Evolutionary conservation across 2,113 vertebrate species (phyloP), one percentile per base, ranked within the genome.

Genomic region (Glareola pratincola): DNA sequence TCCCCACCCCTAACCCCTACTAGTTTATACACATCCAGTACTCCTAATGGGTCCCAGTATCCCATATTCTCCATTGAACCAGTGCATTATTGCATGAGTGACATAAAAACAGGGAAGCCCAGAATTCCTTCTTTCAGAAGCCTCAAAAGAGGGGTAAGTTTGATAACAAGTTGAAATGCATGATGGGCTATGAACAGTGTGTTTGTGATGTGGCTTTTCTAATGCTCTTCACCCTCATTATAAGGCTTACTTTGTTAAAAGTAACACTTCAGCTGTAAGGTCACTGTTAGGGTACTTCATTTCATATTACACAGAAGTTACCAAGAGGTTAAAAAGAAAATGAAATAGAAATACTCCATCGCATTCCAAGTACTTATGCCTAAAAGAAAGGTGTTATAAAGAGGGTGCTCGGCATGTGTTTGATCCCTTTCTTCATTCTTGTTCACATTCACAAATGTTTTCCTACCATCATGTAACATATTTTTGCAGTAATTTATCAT

Each of bases 141-240:
- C 95, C 98, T 99, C 94, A 99, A 98, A 98, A 99, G 99, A 99
- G 99, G 98, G 99, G 99, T 99, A 99, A 99, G 99, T 98, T 98
- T 95, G 96, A 96, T 96, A 90, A 98, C 74, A 93, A 97, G 96
- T 97, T 97, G 74, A 97, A 98, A 97, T 98, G 98, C 98, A 98
- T 98, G 98, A 98, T 98, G 98, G 98, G 97, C 97, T 98, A 96
- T 98, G 97, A 96, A 71, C 83, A 83, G 85, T 98, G 98, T 98
- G 98, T 97, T 98, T 98, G 98, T 98, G 98, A 79, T 94, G 98
- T 98, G 98, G 98, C 98, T 98, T 98, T 98, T 97, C 64, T 93
- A 62, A 98, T 98, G 97, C 97, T 98, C 93, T 98, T 96, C 98
- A 98, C 98, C 98, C 98, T 98, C 98, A 98, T 98, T 98, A 98